These are phyloP conservation scores for Eremophila alpestris DNA, from an alignment of 2,797 vertebrate genomes.

Conservation along the genomic window DNA sequence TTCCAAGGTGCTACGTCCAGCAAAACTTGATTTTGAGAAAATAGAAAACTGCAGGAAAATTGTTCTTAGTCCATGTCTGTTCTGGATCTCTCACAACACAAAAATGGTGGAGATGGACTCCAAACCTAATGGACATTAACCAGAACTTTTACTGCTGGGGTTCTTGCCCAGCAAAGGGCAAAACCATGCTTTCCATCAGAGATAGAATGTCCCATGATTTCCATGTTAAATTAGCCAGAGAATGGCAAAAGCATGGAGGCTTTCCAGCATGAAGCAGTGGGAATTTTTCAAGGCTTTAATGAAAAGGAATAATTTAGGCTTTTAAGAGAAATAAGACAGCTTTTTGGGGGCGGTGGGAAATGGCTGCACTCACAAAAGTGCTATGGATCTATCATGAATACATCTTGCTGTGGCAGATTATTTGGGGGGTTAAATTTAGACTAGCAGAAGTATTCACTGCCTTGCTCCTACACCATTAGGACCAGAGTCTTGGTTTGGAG, in stretches of 20 bases:
- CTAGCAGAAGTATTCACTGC: not conserved
- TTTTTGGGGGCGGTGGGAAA: not conserved
- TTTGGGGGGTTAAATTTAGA: not conserved
- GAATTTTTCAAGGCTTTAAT: not conserved
- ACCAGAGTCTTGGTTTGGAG: not conserved
- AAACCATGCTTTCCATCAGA: not conserved
- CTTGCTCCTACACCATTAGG: not conserved
- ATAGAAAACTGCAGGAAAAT: not conserved
- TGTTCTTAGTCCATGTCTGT: not conserved
- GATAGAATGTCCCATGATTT: not conserved
- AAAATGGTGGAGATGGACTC: not conserved
- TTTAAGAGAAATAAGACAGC: not conserved
- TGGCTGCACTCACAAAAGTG: not conserved
- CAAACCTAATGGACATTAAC: not conserved
- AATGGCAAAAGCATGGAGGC: not conserved
- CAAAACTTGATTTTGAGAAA: not conserved
- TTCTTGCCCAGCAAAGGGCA: not conserved
- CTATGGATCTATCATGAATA: not conserved
- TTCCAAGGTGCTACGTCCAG: constrained; percentile 27
- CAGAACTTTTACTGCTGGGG: not conserved
- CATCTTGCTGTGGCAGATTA: not conserved
- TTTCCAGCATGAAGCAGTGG: not conserved
- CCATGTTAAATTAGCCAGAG: not conserved
- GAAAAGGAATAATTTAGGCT: not conserved
- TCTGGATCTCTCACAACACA: not conserved